Evolutionary conservation across 2,113 vertebrate genomes (phyloP).

Genomic region (Mormyrus iriodes): DNA sequence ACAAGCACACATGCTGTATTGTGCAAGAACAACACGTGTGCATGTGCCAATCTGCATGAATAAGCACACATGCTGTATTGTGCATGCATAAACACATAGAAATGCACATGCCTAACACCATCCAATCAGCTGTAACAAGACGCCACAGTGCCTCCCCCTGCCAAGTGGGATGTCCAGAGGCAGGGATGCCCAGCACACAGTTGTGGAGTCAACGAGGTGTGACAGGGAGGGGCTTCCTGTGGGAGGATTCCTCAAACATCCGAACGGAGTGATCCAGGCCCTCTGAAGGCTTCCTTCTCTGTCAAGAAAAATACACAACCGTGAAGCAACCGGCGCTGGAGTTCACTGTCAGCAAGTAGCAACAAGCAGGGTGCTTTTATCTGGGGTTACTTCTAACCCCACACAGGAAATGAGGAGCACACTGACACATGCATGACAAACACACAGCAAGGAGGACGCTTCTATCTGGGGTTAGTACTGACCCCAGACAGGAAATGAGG

Average conservation of each 20-base stretch:
- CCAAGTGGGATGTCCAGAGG: not conserved
- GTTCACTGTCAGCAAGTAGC: conserved; percentile 46
- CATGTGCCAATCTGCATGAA: too few species aligned
- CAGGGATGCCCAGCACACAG: not conserved
- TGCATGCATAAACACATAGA: not conserved
- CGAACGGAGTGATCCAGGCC: conserved; percentile 33
- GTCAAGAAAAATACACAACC: conserved; percentile 12
- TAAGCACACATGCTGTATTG: too few species aligned
- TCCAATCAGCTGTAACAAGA: not conserved
- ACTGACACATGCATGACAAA: not conserved
- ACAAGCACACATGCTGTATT: not conserved
- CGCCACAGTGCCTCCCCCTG: not conserved
- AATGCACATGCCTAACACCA: not conserved
- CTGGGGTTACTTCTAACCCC: conserved; percentile 18
- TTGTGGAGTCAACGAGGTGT: not conserved
- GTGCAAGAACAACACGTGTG: too few species aligned
- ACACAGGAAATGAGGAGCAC: not conserved
- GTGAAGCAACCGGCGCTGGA: conserved; percentile 10
- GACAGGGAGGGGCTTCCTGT: conserved; percentile 15
- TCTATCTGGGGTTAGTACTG: conserved; percentile 28
- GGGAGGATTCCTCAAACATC: conserved; percentile 39
- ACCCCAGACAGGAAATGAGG: not conserved
- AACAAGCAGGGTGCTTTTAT: conserved; percentile 49
- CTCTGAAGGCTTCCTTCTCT: conserved; percentile 35
- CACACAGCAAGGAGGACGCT: conserved; percentile 47